Evolutionary conservation across 2,113 vertebrate species (phyloP), one percentile per base, ranked within the genome.

Genomic region (Eidolon helvum): DNA sequence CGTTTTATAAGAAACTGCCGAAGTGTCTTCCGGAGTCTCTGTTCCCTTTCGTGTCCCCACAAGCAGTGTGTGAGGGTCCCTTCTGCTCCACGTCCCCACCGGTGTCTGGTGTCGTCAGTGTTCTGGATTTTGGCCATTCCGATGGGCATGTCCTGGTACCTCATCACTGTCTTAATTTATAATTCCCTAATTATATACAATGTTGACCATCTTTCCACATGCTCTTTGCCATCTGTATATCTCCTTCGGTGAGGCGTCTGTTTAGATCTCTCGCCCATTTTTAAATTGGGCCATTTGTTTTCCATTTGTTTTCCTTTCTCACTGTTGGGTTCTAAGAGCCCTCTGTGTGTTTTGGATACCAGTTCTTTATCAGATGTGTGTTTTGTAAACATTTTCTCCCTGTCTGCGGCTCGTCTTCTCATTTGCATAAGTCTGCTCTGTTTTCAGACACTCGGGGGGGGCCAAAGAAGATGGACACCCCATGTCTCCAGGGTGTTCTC

Each of bases 401-500:
- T 12, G 16, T 38, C 26, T 61, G 43, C n/a, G 28, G 28, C 53
- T 43, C 68, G 24, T n/a, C 87, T 72, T 55, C 68, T 61, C 18
- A 22, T 83, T 30, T 33, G 53, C 28, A 4, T 28, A 40, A 57
- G 24, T 14, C 43, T 33, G 24, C 21, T 78, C 57, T 82, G 38
- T 50, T 55, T 45, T 30, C 65, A 61, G 85, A 35, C 24, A 55
- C 24, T 55, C 10, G 7, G 43, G 65, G 59, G 65, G 33, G 65
- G 28, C 14, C 18, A 0, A 5, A 1, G 24, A 90, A 38, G 59
- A 87, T n/a, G 50, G 90, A 72, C 7, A 8, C 0, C 7, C 26
- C 10, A 38, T 19, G 48, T 74, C 45, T 40, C 28, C 10, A 2
- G 16, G 0, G 1, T 7, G 18, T 22, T n/a, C 1, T 24, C 0